phyloP scores from a whole-genome alignment of 1,140 invertebrate species.

The Spodoptera frugiperda region DNA sequence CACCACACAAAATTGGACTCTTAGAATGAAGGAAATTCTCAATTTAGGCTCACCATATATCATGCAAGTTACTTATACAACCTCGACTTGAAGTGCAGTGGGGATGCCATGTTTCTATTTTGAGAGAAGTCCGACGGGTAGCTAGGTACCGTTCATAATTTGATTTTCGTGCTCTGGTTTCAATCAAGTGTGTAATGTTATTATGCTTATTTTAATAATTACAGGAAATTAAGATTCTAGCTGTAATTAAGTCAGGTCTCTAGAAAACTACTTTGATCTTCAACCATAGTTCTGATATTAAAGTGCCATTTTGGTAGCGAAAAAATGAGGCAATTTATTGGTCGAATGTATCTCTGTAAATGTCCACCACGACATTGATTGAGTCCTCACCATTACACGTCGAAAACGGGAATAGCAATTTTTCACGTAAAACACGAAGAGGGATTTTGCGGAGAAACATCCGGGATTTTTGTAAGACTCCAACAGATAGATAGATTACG shows the following conservation, averaged over 20 bases:
- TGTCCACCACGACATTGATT: constrained; percentile 22
- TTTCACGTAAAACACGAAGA: constrained; percentile 21
- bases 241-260: too few relatives aligned
- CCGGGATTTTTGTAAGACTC: not conserved
- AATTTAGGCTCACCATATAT: constrained; percentile 17
- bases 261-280: not conserved
- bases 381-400: constrained; percentile 31
- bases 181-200: too few relatives aligned
- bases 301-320: not conserved
- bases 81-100: constrained; percentile 11
- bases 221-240: too few relatives aligned
- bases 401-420: constrained; percentile 4
- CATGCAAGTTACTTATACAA: constrained; percentile 16
- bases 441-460: constrained; percentile 7
- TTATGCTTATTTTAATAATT: too few relatives aligned
- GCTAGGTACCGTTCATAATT: not conserved
- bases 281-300: not conserved
- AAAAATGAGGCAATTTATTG: constrained; percentile 25
- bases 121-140: constrained; percentile 3
- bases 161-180: not conserved
- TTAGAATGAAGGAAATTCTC: constrained; percentile 12
- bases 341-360: constrained; percentile 24
- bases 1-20: constrained; percentile 1
- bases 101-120: constrained; percentile 14
- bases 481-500: too few relatives aligned